Base-by-base conservation (phyloP, 2,113 vertebrate genomes). In the Grus americana region DNA sequence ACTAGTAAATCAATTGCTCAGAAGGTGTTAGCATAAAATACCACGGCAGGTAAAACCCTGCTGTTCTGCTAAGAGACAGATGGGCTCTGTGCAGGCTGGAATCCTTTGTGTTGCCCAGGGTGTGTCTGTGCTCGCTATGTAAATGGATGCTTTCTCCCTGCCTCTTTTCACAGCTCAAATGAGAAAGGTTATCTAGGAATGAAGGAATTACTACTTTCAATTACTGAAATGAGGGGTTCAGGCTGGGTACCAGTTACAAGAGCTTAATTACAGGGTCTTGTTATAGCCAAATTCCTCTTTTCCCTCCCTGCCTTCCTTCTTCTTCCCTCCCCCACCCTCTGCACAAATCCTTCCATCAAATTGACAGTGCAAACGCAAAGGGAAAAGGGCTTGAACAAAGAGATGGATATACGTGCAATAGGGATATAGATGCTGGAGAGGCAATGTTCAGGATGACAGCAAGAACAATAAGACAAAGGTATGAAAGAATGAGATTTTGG, bases 61-160 rank as follows among this genome's bases (percentile, higher is more conserved):
- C 12, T 71, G 7, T 54, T 79, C 11, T 85, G 22, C 32, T 66
- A 5, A 47, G 75, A 9, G 19, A 42, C 52, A 9, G 36, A 12
- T 1, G 3, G 72, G 16, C 15, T 86, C 20, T 72, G 18, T 87
- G 73, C 27, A 36, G 30, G 20, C 46, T 84, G 86, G n/a, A 86
- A 14, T 85, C 94, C 94, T 96, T 97, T 95, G 95, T 97, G 86
- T 87, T 91, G 42, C 62, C 26, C 40, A 87, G 96, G 95, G 96
- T 36, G 95, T 94, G 96, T 96, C 96, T 92, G n/a, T 91, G 80
- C 78, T 72, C 70, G 8, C 54, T 74, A 27, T 94, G 29, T 88
- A 86, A 67, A 95, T 82, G 87, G 74, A 94, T 91, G 95, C 95
- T 75, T 79, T 95, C 89, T 91, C 80, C 34, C 52, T 92, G n/a